phyloP scores from a whole-genome alignment of 2,113 vertebrate genomes.

The Lophotis ruficrista region DNA sequence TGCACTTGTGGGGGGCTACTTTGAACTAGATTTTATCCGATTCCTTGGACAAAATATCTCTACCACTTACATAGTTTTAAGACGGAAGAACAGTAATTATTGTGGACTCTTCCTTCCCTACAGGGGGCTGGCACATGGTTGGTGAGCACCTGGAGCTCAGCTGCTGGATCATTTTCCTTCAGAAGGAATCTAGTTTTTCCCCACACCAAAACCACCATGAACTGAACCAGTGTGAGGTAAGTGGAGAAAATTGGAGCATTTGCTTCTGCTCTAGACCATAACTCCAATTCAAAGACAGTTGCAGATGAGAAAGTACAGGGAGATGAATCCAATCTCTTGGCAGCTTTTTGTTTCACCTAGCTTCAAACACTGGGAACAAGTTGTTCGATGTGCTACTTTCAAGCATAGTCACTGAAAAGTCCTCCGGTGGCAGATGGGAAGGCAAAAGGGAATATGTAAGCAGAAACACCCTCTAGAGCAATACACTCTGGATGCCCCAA shows the following conservation, averaged over 20 bases:
- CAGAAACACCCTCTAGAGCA: not conserved
- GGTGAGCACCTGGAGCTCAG: not conserved
- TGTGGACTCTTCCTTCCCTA: not conserved
- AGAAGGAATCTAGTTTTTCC: not conserved
- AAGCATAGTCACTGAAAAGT: not conserved
- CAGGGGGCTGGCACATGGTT: accelerated
- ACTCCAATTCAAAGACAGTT: not conserved
- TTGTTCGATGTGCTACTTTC: not conserved
- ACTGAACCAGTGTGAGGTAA: not conserved
- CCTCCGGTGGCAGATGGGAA: not conserved
- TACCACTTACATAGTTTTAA: not conserved
- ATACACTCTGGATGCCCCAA: not conserved
- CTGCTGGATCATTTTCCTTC: not conserved
- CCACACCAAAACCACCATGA: not conserved
- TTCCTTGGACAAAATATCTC: not conserved
- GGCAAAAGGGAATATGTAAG: not conserved
- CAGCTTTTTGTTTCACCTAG: not conserved
- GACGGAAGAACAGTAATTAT: not conserved
- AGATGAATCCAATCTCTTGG: not conserved
- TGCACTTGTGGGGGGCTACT: not conserved
- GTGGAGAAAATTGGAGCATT: not conserved
- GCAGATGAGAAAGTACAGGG: not conserved
- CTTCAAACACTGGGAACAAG: not conserved
- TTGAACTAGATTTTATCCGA: not conserved
- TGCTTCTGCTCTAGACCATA: not conserved